Base-by-base conservation (phyloP, 2,888 invertebrate species). In the Sepioteuthis lessoniana region DNA sequence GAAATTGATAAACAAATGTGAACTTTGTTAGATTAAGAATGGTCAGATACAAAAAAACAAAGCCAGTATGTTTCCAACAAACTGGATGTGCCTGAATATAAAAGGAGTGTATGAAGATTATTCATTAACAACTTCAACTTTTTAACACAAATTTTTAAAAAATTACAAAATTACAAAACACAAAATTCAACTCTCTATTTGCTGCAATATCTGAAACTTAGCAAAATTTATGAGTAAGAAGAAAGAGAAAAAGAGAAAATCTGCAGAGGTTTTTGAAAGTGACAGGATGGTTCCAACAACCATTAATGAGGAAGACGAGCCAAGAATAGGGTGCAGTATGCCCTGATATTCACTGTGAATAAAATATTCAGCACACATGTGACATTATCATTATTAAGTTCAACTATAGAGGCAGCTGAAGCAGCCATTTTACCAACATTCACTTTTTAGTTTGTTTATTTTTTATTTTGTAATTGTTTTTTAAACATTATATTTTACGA, bases 191-290 rank as follows among this genome's bases (percentile, higher is more conserved):
- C n/a, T n/a, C n/a, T 76, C n/a, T 76, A 76, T 76, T 42, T 76
- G n/a, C 76, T n/a, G 76, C 76, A 76, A n/a, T n/a, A 76, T 76
- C 76, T 76, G 76, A 76, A 76, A 76, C 76, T 76, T 76, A 76
- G n/a, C 16, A 76, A 76, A 76, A 76, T n/a, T 19, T 16, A n/a
- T 76, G 76, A 76, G n/a, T 76, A n/a, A 76, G 76, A 76, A 76
- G n/a, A n/a, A 76, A 76, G n/a, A 76, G n/a, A n/a, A 13, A 21
- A 7, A 4, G n/a, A n/a, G 13, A 25, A 76, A 35, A 19, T 76
- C 76, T 35, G 76, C 76, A n/a, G 76, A 76, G 13, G 76, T 13
- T 42, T 76, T 76, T n/a, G n/a, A 76, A 13, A n/a, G 76, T 13
- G 19, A 76, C 76, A 76, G 76, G 76, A n/a, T n/a, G n/a, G 13